Conservation (phyloP, 1,140 invertebrate genomes). For the Teleopsis dalmanni region DNA sequence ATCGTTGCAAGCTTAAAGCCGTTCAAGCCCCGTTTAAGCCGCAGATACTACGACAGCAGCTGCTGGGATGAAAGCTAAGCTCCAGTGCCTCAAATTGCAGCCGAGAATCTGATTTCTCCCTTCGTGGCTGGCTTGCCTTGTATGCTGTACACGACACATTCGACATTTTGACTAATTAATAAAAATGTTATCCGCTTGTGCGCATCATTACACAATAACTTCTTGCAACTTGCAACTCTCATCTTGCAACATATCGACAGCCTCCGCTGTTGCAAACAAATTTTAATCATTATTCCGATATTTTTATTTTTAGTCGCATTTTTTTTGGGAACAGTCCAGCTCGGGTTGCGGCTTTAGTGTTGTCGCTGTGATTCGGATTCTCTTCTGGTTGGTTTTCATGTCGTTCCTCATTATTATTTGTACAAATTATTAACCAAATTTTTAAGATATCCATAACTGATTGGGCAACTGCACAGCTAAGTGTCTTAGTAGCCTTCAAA, state of each 20-base stretch:
- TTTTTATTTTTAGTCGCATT: too few relatives aligned
- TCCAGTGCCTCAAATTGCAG: neutral
- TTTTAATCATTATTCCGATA: too few relatives aligned
- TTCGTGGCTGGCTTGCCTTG: neutral
- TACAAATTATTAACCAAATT: constrained; percentile 11
- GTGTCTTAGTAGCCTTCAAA: too few relatives aligned
- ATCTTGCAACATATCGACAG: neutral
- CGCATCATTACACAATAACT: constrained; percentile 7
- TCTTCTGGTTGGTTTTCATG: neutral
- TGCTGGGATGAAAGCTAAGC: neutral
- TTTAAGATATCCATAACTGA: constrained; percentile 1
- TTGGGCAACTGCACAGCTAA: too few relatives aligned
- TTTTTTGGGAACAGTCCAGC: too few relatives aligned
- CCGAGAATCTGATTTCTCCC: neutral
- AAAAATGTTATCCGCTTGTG: constrained; percentile 11
- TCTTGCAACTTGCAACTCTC: neutral
- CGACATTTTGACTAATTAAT: constrained; percentile 13
- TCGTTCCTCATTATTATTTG: neutral
- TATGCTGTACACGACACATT: constrained; percentile 8
- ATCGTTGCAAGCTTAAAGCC: neutral
- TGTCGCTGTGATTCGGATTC: neutral
- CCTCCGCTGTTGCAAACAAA: too few relatives aligned
- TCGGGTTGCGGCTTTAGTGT: neutral
- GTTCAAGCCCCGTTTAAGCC: neutral
- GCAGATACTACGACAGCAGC: neutral